Evolutionary conservation across 1,140 invertebrate species (phyloP).

Genomic region (Whitmania pigra): DNA sequence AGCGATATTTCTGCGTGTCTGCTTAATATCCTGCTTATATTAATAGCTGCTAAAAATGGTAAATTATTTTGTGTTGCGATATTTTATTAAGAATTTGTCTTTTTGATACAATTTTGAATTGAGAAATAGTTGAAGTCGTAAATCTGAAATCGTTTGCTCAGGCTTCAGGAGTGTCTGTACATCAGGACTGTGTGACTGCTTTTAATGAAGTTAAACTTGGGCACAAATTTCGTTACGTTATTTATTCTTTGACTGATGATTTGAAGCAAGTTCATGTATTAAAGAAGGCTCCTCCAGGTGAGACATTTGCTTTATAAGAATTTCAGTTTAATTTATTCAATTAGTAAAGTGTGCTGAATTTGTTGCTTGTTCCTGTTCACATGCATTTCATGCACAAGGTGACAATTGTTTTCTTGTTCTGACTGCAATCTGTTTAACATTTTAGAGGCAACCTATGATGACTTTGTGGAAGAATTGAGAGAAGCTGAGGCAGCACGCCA

Average conservation of each 20-base stretch:
- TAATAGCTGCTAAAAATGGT: too few species aligned
- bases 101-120: too few species aligned
- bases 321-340: neutral
- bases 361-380: constrained; percentile 3
- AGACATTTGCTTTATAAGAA: neutral
- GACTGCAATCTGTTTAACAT: neutral
- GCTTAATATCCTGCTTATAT: too few species aligned
- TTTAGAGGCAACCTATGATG: constrained; percentile 53
- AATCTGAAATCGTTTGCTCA: constrained; percentile 19
- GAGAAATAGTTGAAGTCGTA: too few species aligned
- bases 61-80: too few species aligned
- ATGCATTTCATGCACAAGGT: neutral
- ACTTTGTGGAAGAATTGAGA: constrained; percentile 77
- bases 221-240: constrained; percentile 24
- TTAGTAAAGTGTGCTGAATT: neutral
- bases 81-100: too few species aligned
- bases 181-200: constrained; percentile 19
- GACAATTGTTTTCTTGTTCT: neutral
- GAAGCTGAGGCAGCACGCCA: constrained; percentile 66
- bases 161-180: constrained; percentile 25
- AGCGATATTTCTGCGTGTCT: too few species aligned
- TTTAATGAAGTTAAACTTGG: constrained; percentile 26
- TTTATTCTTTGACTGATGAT: constrained; percentile 24
- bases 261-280: constrained; percentile 20
- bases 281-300: constrained; percentile 22